Evolutionary conservation across 2,888 invertebrate genomes (phyloP).

Genomic region (Pyrrhosoma nymphula): DNA sequence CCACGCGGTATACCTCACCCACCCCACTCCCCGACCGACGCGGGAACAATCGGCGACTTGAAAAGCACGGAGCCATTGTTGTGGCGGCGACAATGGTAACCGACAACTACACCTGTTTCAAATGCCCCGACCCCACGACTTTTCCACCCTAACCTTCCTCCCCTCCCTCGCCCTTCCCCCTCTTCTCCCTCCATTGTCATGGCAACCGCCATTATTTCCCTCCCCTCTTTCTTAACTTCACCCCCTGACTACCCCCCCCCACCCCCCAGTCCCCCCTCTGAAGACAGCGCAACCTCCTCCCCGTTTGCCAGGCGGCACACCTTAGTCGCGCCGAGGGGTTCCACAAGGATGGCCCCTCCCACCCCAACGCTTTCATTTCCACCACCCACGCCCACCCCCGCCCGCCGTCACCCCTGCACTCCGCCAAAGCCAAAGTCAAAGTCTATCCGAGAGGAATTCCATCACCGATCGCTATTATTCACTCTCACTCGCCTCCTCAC

Average conservation of each 20-base stretch:
- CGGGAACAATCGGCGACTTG: slow-evolving; percentile 63
- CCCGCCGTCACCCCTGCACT: neutral
- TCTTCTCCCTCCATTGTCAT: slow-evolving; percentile 7
- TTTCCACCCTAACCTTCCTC: neutral
- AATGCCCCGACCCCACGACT: slow-evolving; percentile 2
- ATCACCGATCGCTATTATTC: slow-evolving; percentile 41
- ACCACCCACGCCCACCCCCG: slow-evolving; percentile 33
- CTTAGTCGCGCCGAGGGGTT: slow-evolving; percentile 20
- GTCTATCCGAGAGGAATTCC: slow-evolving; percentile 36
- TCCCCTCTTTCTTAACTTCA: neutral
- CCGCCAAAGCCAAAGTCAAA: neutral
- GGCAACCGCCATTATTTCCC: neutral
- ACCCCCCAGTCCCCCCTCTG: neutral
- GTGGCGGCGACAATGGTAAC: slow-evolving; percentile 63
- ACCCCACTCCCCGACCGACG: neutral
- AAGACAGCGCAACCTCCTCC: neutral
- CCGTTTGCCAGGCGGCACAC: neutral
- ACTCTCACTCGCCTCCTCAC: neutral
- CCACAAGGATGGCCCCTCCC: neutral
- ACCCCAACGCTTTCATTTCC: slow-evolving; percentile 1
- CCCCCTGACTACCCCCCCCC: neutral
- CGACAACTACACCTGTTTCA: slow-evolving; percentile 63
- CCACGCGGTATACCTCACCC: neutral
- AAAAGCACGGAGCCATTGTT: slow-evolving; percentile 57
- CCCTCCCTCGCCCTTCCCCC: neutral